These are phyloP conservation scores for Muricea muricata DNA, from an alignment of 92 coral and sea anemone genomes.

Conservation along the genomic window DNA sequence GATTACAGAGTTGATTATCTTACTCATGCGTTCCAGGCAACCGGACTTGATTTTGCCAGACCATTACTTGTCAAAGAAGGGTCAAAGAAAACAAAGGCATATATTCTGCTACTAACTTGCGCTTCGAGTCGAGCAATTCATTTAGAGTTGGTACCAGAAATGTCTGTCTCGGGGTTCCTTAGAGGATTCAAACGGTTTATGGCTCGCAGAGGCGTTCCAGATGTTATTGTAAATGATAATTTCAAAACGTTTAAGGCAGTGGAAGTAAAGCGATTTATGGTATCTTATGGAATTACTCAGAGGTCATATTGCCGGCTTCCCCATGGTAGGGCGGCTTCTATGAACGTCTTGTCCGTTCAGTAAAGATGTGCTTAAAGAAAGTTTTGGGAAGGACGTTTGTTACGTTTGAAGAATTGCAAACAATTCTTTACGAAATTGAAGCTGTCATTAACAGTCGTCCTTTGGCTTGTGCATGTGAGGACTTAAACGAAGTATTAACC, in stretches of 20 bases:
- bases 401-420: constrained; percentile 39
- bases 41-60: background rate
- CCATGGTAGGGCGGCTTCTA: constrained; percentile 64
- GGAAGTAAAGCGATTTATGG: constrained; percentile 32
- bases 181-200: constrained; percentile 34
- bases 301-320: constrained; percentile 26
- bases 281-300: too few species aligned
- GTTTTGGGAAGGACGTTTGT: constrained; percentile 12
- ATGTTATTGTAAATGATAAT: constrained; percentile 33
- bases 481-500: constrained; percentile 5
- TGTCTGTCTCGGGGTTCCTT: constrained; percentile 11
- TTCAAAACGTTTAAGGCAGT: constrained; percentile 31
- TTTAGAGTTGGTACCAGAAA: background rate
- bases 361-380: constrained; percentile 46
- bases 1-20: background rate
- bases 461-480: constrained; percentile 28
- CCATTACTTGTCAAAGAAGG: background rate
- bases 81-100: background rate
- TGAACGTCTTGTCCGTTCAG: constrained; percentile 47
- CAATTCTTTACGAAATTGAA: constrained; percentile 32
- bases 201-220: constrained; percentile 38
- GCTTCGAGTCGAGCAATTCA: background rate
- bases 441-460: constrained; percentile 36
- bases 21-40: background rate
- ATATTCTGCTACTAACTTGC: background rate